phyloP scores from a whole-genome alignment of 2,797 vertebrate genomes.

The Poeciliopsis paucimaculata region DNA sequence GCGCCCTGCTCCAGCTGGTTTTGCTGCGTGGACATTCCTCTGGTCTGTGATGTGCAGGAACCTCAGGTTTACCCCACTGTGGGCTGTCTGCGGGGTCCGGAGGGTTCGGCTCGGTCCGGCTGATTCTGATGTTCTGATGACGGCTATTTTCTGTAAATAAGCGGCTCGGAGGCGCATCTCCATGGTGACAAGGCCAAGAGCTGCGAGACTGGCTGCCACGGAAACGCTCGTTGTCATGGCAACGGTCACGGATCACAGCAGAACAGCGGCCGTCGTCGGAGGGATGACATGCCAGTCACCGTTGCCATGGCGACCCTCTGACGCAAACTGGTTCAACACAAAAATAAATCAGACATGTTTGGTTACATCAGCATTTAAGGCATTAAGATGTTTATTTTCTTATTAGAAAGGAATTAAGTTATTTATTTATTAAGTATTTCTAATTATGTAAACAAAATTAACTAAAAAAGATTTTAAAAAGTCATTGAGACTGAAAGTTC shows the following conservation, averaged over 20 bases:
- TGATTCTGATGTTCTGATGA: slow-evolving; percentile 20
- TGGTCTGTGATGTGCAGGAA: neutral
- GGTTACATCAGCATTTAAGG: neutral
- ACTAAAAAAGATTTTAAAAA: neutral
- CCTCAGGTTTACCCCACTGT: neutral
- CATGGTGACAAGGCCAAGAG: slow-evolving; percentile 52
- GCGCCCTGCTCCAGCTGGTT: slow-evolving; percentile 2
- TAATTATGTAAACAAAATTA: too few relatives aligned
- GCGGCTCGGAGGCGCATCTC: slow-evolving; percentile 38
- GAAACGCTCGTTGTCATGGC: slow-evolving; percentile 54
- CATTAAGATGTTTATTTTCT: too few relatives aligned
- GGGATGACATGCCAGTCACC: slow-evolving; percentile 20
- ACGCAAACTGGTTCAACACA: neutral
- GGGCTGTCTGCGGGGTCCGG: neutral
- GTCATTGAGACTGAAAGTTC: neutral
- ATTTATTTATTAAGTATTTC: too few relatives aligned
- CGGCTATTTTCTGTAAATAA: slow-evolving; percentile 29
- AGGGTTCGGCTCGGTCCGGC: neutral
- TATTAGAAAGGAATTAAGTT: too few relatives aligned
- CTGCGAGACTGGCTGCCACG: slow-evolving; percentile 49
- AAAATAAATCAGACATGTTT: neutral
- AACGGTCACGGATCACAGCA: slow-evolving; percentile 39
- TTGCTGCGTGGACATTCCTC: slow-evolving; percentile 5
- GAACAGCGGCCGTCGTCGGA: slow-evolving; percentile 23
- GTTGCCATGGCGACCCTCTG: slow-evolving; percentile 7